Percentiles rank a stretch among this genome's conserved stretches.
phyloP scores from a whole-genome alignment of 1,140 invertebrate species.

The Rhagoletis zephyria region DNA sequence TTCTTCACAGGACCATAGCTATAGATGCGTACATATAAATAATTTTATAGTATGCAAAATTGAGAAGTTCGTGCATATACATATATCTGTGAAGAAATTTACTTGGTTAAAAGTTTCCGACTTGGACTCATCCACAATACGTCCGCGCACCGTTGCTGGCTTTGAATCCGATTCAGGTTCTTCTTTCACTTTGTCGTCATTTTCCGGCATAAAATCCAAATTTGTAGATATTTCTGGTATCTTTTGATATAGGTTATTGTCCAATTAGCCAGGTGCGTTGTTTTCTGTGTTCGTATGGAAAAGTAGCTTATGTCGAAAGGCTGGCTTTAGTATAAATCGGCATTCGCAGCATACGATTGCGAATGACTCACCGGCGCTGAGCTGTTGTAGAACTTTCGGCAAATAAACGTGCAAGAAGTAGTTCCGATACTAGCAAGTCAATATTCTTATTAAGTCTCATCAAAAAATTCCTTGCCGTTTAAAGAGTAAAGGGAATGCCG shows the following conservation, averaged over 20 bases:
- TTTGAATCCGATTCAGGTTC: conserved; percentile 31
- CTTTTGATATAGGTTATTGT: neutral
- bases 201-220: conserved; percentile 11
- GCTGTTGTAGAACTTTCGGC: too few species aligned
- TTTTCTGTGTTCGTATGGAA: too few species aligned
- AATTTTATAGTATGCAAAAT: neutral
- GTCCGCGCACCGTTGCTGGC: conserved; percentile 75
- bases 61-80: too few species aligned
- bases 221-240: conserved; percentile 62
- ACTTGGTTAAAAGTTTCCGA: conserved; percentile 85
- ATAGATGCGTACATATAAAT: conserved; percentile 56
- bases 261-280: neutral
- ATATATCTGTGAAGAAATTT: neutral
- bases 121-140: conserved; percentile 80
- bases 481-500: too few species aligned
- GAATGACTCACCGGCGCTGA: too few species aligned
- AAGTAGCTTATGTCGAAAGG: too few species aligned
- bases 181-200: conserved; percentile 45
- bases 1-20: conserved; percentile 90
- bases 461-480: too few species aligned
- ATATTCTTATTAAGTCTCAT: too few species aligned
- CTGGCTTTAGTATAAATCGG: too few species aligned
- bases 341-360: too few species aligned
- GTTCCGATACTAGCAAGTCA: too few species aligned
- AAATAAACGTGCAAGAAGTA: too few species aligned